Percentiles rank a stretch among this genome's conserved stretches.
Conservation (phyloP, 2,113 vertebrate species). For the Gallinago undulata region DNA sequence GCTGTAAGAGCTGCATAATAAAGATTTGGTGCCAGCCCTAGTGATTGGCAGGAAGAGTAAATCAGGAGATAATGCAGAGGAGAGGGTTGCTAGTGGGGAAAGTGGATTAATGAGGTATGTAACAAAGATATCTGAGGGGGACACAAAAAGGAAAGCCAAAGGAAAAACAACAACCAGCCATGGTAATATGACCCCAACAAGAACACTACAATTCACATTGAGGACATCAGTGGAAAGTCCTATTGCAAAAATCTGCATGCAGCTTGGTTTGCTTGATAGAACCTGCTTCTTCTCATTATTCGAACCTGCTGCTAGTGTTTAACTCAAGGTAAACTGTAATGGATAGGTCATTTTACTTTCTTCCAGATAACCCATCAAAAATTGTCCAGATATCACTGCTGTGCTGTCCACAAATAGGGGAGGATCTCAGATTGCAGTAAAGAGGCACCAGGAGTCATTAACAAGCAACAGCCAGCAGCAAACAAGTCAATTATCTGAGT, state of each 20-base stretch:
- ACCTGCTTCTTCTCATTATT: background rate
- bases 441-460: background rate
- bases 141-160: background rate
- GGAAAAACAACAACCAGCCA: background rate
- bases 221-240: background rate
- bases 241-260: background rate
- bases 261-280: background rate
- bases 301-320: background rate
- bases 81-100: background rate
- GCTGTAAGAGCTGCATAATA: background rate
- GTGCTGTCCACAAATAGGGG: background rate
- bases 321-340: background rate
- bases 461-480: background rate
- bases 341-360: background rate
- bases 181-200: background rate
- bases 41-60: background rate
- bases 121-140: background rate
- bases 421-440: background rate
- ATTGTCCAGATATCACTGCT: background rate
- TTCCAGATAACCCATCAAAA: background rate
- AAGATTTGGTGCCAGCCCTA: background rate
- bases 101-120: background rate
- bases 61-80: background rate
- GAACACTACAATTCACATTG: background rate
- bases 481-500: background rate